These are phyloP conservation scores for Carcharodon carcharias DNA, from an alignment of 2,797 vertebrate genomes.

Conservation along the genomic window DNA sequence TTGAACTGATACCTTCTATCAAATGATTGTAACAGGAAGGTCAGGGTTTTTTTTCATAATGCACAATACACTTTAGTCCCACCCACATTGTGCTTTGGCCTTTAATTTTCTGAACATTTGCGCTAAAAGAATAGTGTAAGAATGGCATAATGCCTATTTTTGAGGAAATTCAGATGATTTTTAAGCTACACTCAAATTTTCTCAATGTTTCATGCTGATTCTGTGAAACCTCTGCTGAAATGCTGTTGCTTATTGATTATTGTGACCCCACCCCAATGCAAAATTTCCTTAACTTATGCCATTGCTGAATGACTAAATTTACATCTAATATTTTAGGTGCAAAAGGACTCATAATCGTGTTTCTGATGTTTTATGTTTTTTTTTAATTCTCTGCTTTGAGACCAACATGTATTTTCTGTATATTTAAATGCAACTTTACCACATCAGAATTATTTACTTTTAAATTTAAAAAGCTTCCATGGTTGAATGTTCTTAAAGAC, in stretches of 20 bases:
- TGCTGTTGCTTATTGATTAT: background rate
- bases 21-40: background rate
- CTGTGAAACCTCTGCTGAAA: background rate
- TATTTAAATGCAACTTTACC: background rate
- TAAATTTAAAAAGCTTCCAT: background rate
- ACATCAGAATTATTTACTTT: background rate
- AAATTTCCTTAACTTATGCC: background rate
- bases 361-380: background rate
- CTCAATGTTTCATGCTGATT: constrained; percentile 2
- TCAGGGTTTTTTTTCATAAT: background rate
- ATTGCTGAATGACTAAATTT: background rate
- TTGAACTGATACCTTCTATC: too few relatives aligned
- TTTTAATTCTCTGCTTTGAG: background rate
- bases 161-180: background rate
- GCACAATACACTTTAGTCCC: background rate
- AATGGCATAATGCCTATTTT: background rate
- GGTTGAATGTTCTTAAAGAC: background rate
- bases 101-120: background rate
- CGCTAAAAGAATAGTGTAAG: background rate
- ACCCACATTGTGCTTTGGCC: background rate
- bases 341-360: background rate
- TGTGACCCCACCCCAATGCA: background rate
- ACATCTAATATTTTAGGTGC: background rate
- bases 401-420: background rate
- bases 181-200: background rate